Conservation (phyloP, 2,113 vertebrate species). For the Gallinago media region DNA sequence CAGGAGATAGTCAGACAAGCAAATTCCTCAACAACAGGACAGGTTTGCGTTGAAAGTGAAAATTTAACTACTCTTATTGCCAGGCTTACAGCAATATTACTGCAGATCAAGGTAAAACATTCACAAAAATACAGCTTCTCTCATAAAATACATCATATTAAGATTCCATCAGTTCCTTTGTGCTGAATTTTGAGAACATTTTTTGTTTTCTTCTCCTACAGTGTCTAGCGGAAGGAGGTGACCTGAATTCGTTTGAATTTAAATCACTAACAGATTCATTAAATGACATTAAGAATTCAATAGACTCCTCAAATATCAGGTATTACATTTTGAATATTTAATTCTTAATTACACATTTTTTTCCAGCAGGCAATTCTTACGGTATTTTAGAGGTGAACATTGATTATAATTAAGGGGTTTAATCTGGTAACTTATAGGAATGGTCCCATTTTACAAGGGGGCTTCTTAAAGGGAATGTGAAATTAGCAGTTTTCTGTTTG, state of each 20-base stretch:
- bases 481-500: background rate
- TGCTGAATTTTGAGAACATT: background rate
- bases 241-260: constrained; percentile 99
- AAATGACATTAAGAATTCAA: constrained; percentile 96
- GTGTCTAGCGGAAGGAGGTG: constrained; percentile 96
- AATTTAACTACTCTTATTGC: constrained; percentile 90
- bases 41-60: constrained; percentile 86
- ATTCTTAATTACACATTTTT: constrained; percentile 25
- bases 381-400: background rate
- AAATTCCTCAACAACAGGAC: constrained; percentile 81
- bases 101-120: constrained; percentile 92
- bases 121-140: background rate
- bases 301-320: constrained; percentile 97
- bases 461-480: background rate
- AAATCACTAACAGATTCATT: constrained; percentile 97
- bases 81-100: constrained; percentile 92
- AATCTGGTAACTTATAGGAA: background rate
- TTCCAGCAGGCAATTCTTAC: background rate
- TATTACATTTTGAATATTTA: constrained; percentile 63
- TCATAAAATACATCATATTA: background rate
- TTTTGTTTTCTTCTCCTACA: constrained; percentile 71
- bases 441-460: background rate
- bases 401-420: background rate
- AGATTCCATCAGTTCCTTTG: background rate
- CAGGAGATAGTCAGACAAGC: constrained; percentile 90